Evolutionary conservation across 2,113 vertebrate genomes (phyloP).

Genomic region (Leucosticte australis): DNA sequence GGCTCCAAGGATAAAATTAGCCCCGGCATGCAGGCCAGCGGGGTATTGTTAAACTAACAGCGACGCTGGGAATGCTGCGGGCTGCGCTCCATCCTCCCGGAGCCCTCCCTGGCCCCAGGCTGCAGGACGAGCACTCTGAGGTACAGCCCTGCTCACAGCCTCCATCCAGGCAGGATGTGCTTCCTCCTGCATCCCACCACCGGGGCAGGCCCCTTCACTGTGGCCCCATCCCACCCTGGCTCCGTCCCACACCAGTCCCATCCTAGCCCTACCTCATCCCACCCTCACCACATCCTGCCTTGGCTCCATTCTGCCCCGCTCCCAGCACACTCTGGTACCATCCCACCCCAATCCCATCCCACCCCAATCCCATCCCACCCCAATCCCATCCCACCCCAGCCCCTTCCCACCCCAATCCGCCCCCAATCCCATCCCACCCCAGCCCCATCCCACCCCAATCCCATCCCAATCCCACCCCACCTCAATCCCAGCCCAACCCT

Average conservation of each 20-base stretch:
- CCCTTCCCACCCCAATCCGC: neutral
- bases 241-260: neutral
- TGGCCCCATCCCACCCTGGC: too few relatives aligned
- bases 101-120: neutral
- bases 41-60: constrained; percentile 12
- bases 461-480: too few relatives aligned
- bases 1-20: constrained; percentile 58
- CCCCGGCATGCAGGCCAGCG: neutral
- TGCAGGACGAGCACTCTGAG: fast-evolving
- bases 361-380: fast-evolving
- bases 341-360: neutral
- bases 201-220: neutral
- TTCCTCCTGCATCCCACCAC: neutral
- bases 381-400: too few relatives aligned
- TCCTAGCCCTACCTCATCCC: neutral
- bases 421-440: too few relatives aligned
- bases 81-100: neutral
- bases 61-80: neutral
- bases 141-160: neutral
- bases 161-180: neutral
- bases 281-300: fast-evolving
- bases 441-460: neutral
- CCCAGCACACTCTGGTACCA: neutral
- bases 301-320: fast-evolving
- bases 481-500: neutral